Evolutionary conservation across 2,888 invertebrate genomes (phyloP), one percentile per base, ranked within the genome.

Genomic region (Terebella lapidaria): DNA sequence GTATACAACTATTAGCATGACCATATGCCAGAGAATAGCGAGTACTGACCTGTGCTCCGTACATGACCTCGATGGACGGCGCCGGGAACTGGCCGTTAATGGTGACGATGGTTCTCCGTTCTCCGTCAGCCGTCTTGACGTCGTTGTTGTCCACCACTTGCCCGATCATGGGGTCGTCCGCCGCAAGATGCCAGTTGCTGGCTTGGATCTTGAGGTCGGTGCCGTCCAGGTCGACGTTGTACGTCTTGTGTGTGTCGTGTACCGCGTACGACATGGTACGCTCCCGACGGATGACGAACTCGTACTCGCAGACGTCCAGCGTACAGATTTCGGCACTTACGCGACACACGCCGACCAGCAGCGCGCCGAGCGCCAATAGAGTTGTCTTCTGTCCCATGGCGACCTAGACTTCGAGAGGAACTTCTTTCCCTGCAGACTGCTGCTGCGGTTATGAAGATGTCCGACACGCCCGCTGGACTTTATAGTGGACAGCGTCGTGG

Each of bases 41-140:
- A n/a, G n/a, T n/a, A n/a, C 35, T 54, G 35, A 63, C 63, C 63
- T 63, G 55, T 10, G 49, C 45, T 2, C 71, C 72, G 60, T 74
- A 69, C 56, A 67, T 72, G 2, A 76, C 74, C 54, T 72, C 71
- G 10, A 74, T 68, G 1, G 65, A 52, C 3, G 75, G 75, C 1
- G 74, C 75, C 1, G 75, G 75, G 42, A 73, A 59, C 26, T 66
- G 66, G 2, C 67, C 72, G 56, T 75, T 75, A 1, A 72, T 69
- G n/a, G 67, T 71, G 1, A 70, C 63, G n/a, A 75, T 67, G n/a
- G 70, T 54, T 10, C 68, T 54, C 26, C 62, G 62, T 64, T 67
- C 70, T 3, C 74, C 75, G 56, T 74, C 75, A 1, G 64, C 69
- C 1, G 72, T 71, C 25, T 74, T 71, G 24, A 74, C 70, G 5